These are phyloP conservation scores for Eucera pruinosa DNA, from an alignment of 2,888 invertebrate genomes.

Conservation along the genomic window DNA sequence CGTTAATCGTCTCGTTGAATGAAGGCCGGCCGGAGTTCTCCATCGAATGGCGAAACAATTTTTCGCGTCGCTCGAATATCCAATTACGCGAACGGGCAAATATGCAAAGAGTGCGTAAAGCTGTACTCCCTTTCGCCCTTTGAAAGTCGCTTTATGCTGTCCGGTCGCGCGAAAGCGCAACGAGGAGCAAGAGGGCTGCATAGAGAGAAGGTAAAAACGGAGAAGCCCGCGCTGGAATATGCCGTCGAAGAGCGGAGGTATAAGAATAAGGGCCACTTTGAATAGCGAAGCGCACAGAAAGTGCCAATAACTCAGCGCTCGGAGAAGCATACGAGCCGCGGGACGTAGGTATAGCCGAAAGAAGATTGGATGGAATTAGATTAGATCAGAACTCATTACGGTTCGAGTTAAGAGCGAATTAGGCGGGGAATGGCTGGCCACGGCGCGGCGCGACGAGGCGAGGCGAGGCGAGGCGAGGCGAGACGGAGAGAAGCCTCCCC, in stretches of 20 bases:
- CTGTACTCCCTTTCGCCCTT: neutral
- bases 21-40: neutral
- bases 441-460: too few species aligned
- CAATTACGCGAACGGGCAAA: neutral
- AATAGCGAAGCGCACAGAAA: slow-evolving; percentile 50
- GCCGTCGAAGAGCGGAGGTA: neutral
- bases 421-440: slow-evolving; percentile 43
- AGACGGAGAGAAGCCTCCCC: slow-evolving; percentile 7
- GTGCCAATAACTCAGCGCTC: slow-evolving; percentile 50
- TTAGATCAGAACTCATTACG: slow-evolving; percentile 72
- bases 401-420: slow-evolving; percentile 66
- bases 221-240: too few species aligned
- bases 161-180: neutral
- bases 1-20: neutral
- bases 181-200: too few species aligned
- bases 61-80: slow-evolving; percentile 11
- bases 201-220: neutral
- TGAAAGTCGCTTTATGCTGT: neutral
- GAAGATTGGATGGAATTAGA: slow-evolving; percentile 69
- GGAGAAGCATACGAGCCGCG: slow-evolving; percentile 54
- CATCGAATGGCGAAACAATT: slow-evolving; percentile 9
- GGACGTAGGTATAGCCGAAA: slow-evolving; percentile 49
- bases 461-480: too few species aligned
- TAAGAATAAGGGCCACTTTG: slow-evolving; percentile 31
- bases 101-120: neutral